These are phyloP conservation scores for Coilia nasus DNA, from an alignment of 2,797 vertebrate species.

Conservation along the genomic window DNA sequence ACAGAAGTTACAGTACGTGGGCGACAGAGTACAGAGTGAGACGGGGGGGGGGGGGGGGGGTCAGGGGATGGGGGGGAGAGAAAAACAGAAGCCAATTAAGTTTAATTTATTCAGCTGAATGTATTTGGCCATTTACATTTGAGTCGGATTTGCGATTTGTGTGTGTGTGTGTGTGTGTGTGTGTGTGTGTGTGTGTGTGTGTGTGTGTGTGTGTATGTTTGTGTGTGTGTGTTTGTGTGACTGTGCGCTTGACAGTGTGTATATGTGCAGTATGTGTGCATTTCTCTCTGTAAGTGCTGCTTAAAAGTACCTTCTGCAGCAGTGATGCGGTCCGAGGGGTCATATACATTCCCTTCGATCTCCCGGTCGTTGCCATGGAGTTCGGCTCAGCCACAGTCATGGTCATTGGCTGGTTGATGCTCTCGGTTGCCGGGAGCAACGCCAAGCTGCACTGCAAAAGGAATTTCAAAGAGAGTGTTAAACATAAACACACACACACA, in stretches of 20 bases:
- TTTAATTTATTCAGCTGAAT: constrained; percentile 22
- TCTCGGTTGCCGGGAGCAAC: constrained; percentile 77
- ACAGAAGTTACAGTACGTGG: neutral
- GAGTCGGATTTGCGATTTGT: neutral
- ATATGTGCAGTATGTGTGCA: constrained; percentile 18
- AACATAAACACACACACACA: constrained; percentile 1
- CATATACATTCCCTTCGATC: constrained; percentile 73
- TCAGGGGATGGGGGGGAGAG: neutral
- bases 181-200: constrained; percentile 41
- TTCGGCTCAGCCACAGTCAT: constrained; percentile 68
- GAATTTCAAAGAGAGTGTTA: constrained; percentile 25
- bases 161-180: constrained; percentile 49
- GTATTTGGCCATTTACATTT: constrained; percentile 6
- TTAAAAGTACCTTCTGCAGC: constrained; percentile 79
- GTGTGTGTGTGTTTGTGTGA: neutral
- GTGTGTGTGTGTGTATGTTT: neutral
- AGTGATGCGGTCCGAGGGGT: constrained; percentile 68
- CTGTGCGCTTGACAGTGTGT: constrained; percentile 32
- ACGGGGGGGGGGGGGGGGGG: neutral
- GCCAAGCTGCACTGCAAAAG: constrained; percentile 71
- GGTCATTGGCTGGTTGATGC: constrained; percentile 71
- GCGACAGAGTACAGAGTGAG: neutral
- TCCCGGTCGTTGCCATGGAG: constrained; percentile 72
- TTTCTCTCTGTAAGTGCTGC: neutral
- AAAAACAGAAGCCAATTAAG: constrained; percentile 24